These are phyloP conservation scores for Corythornis madagascariensis DNA, from an alignment of 2,113 vertebrate species.

Conservation along the genomic window DNA sequence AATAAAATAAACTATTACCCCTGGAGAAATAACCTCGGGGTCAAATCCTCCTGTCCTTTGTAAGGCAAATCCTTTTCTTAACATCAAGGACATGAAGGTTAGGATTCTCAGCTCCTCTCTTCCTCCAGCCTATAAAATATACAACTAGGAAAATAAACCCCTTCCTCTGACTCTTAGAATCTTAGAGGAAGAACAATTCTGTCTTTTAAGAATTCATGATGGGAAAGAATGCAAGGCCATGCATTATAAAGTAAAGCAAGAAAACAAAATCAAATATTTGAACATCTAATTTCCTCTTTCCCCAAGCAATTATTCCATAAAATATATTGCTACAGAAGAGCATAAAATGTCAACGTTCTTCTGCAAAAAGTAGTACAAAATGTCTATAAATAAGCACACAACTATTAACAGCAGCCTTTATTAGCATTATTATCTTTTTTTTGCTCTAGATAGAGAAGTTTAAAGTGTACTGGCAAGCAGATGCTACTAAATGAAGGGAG, in stretches of 20 bases:
- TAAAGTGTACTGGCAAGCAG: background rate
- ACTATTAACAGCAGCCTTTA: background rate
- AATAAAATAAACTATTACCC: constrained; percentile 41
- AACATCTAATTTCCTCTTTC: constrained; percentile 37
- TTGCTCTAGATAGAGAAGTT: background rate
- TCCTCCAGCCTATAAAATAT: background rate
- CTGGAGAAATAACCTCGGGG: background rate
- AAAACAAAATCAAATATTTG: constrained; percentile 22
- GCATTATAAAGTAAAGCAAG: background rate
- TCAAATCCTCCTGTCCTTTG: background rate
- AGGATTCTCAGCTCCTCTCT: background rate
- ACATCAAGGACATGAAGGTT: background rate
- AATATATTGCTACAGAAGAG: background rate
- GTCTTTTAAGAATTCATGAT: background rate
- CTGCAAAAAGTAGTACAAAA: background rate
- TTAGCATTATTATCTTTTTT: background rate
- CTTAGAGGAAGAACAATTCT: background rate
- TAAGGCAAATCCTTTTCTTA: background rate
- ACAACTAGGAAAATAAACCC: background rate
- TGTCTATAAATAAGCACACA: background rate
- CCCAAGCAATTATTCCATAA: constrained; percentile 33
- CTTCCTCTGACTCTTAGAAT: background rate
- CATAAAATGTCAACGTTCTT: background rate
- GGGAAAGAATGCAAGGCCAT: background rate
- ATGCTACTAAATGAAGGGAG: background rate